phyloP scores from a whole-genome alignment of 2,113 vertebrate species.

The Pimephales promelas region DNA sequence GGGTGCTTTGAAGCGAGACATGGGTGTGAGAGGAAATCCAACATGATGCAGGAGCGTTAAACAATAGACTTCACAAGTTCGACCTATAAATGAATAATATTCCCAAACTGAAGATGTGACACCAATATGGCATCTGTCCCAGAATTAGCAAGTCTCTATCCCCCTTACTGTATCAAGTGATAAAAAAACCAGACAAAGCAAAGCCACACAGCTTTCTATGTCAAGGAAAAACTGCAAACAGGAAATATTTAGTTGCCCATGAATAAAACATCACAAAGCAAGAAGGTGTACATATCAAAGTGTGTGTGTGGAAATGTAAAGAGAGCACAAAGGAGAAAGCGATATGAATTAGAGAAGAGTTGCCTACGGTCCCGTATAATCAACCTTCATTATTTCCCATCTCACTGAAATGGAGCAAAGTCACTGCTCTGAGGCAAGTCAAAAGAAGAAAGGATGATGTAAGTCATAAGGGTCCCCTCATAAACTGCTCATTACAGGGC shows the following conservation, averaged over 20 bases:
- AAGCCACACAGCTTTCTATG: background rate
- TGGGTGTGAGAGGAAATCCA: constrained; percentile 16
- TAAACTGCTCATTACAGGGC: background rate
- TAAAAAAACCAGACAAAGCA: background rate
- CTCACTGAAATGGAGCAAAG: constrained; percentile 16
- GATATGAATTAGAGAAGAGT: background rate
- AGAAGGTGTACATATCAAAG: background rate
- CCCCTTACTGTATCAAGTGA: constrained; percentile 5
- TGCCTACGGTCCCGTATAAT: constrained; percentile 26
- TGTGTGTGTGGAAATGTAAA: background rate
- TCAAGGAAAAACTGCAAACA: background rate
- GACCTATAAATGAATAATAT: background rate
- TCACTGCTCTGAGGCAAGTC: constrained; percentile 36
- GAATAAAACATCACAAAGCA: background rate
- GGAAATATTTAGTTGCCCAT: constrained; percentile 32
- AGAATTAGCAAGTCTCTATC: constrained; percentile 9
- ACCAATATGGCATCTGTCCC: constrained; percentile 7
- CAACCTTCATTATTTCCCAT: constrained; percentile 24
- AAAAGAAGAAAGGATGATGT: constrained; percentile 21
- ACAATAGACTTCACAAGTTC: background rate
- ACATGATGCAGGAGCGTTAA: background rate
- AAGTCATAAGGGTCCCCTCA: constrained; percentile 17
- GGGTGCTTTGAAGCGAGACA: constrained; percentile 6
- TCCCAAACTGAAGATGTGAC: background rate
- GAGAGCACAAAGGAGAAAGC: background rate